Evolutionary conservation across 1,140 invertebrate species (phyloP).

Genomic region (Grapholita molesta): DNA sequence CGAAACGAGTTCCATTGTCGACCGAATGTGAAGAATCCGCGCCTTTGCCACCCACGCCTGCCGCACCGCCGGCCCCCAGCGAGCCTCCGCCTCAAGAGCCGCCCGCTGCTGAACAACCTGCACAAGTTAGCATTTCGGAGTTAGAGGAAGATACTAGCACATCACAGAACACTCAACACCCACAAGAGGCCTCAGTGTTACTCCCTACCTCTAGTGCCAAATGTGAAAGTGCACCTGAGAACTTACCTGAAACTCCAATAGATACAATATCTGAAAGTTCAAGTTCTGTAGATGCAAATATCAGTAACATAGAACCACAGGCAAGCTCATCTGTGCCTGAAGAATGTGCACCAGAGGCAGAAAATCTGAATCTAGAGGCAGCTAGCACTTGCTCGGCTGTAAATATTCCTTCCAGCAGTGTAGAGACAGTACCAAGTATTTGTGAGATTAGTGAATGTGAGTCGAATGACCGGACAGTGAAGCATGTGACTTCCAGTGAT

Average conservation of each 20-base stretch:
- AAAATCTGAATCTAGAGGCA: conserved; percentile 35
- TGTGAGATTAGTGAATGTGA: conserved; percentile 45
- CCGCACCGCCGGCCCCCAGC: not conserved
- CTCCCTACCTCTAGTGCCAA: conserved; percentile 41
- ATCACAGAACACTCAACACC: not conserved
- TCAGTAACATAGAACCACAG: conserved; percentile 33
- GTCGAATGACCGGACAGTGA: conserved; percentile 60
- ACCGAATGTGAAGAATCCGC: conserved; percentile 25
- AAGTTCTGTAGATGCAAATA: conserved; percentile 25
- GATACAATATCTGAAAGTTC: conserved; percentile 30
- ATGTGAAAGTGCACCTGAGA: conserved; percentile 33
- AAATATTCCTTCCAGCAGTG: conserved; percentile 65
- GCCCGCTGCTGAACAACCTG: not conserved
- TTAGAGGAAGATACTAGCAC: not conserved
- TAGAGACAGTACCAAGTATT: conserved; percentile 45
- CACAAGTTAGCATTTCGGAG: not conserved
- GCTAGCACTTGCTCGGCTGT: conserved; percentile 34
- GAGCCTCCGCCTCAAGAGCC: not conserved
- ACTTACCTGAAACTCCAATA: conserved; percentile 21
- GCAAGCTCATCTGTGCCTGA: conserved; percentile 35
- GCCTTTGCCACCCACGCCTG: not conserved
- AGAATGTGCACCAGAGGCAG: conserved; percentile 27
- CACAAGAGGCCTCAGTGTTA: conserved; percentile 12
- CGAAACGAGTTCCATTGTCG: conserved; percentile 50
- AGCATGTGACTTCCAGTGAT: conserved; percentile 68